phyloP scores from a whole-genome alignment of 2,113 vertebrate species.

The Hipposideros armiger region DNA sequence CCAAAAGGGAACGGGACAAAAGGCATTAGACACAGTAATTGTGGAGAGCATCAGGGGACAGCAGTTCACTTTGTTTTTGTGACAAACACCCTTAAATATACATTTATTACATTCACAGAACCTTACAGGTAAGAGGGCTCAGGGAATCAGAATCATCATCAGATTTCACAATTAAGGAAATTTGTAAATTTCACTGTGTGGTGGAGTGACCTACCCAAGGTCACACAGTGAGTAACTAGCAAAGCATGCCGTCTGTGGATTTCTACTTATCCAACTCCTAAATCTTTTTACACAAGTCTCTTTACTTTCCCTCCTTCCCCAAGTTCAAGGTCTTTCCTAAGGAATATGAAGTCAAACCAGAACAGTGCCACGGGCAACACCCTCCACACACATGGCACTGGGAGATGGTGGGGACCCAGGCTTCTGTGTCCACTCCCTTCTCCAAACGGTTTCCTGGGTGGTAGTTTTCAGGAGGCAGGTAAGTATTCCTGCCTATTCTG shows the following conservation, averaged over 20 bases:
- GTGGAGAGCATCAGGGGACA: neutral
- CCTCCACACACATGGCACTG: neutral
- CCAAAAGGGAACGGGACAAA: neutral
- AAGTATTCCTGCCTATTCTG: neutral
- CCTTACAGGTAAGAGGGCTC: neutral
- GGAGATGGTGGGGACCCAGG: neutral
- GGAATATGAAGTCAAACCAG: neutral
- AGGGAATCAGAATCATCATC: neutral
- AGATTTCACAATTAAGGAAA: slow-evolving; percentile 20
- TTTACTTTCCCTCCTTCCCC: neutral
- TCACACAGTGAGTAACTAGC: neutral
- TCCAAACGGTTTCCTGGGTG: neutral
- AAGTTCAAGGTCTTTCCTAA: neutral
- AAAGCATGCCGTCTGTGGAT: neutral
- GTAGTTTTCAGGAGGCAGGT: neutral
- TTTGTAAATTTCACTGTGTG: neutral
- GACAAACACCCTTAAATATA: neutral
- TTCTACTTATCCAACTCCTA: neutral
- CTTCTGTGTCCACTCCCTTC: neutral
- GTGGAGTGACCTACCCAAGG: slow-evolving; percentile 54
- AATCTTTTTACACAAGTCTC: neutral
- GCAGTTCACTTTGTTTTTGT: neutral
- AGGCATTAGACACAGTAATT: neutral
- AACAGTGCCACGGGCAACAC: neutral
- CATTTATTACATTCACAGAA: neutral